Evolutionary conservation across 30 jellyfish, hydroid and myxozoan species (phyloP), one percentile per base, ranked within the genome.

Genomic region (Aurelia aurita): DNA sequence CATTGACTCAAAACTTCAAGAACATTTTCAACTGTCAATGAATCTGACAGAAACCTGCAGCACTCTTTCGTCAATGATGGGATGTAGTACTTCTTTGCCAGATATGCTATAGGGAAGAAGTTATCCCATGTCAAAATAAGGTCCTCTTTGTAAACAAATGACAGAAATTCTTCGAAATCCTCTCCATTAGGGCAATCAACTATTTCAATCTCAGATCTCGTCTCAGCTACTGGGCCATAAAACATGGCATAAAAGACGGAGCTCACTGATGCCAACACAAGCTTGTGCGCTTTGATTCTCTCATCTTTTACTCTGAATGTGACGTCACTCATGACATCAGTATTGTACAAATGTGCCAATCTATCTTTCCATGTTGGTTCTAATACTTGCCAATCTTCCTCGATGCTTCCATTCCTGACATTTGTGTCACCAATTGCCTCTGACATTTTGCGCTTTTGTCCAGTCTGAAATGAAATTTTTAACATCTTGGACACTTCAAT

Each of bases 221-320:
- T 29, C 23, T n/a, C n/a, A n/a, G n/a, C n/a, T n/a, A n/a, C n/a
- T n/a, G n/a, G n/a, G n/a, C n/a, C n/a, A n/a, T n/a, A 0, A 15
- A 68, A 3, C 79, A 68, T 68, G 1, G 79, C 79, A n/a, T 68
- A 10, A 29, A 68, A 68, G 11, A 68, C 79, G 14, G 49, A 34
- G 51, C 79, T 68, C 11, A 23, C 79, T 25, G 49, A 27, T 68
- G 79, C 49, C 58, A 68, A 45, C 15, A 31, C 60, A 15, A 68
- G 22, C 79, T 68, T 68, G 21, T 68, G 79, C 27, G 59, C 79
- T 13, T 19, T 23, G 79, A 68, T 8, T 44, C 0, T 68, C 51
- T 31, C 21, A 8, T 29, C 79, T 25, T 68, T 68, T 31, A 68
- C 79, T 13, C 27, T 31, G 15, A 68, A 68, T 23, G 49, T 31